phyloP scores from a whole-genome alignment of 2,888 invertebrate species.

The Tenthredo mesomela region DNA sequence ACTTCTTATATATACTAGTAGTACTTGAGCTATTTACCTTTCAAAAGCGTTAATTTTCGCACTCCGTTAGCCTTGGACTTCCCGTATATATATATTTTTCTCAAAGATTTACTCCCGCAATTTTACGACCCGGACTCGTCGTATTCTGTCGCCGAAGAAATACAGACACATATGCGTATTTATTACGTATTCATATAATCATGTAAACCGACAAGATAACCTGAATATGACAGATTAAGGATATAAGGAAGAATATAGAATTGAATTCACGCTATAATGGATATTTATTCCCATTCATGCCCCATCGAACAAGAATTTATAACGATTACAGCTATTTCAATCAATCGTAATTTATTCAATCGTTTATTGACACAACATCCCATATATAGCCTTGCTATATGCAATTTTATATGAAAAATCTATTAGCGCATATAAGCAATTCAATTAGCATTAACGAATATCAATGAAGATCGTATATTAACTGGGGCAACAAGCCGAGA shows the following conservation, averaged over 20 bases:
- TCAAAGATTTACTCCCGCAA: not conserved
- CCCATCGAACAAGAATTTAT: not conserved
- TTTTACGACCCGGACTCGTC: not conserved
- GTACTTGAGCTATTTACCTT: not conserved
- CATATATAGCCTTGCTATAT: not conserved
- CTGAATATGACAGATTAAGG: constrained; percentile 10
- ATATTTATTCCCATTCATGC: not conserved
- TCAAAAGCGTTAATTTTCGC: constrained; percentile 30
- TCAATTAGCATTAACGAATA: constrained; percentile 59
- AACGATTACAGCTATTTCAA: not conserved
- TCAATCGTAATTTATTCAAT: not conserved
- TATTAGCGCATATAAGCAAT: not conserved
- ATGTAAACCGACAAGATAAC: not conserved
- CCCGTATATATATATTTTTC: not conserved
- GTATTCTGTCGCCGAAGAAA: not conserved
- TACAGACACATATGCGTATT: not conserved
- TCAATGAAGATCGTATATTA: constrained; percentile 68
- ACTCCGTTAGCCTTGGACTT: constrained; percentile 1
- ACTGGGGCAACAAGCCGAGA: constrained; percentile 66
- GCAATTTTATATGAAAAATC: not conserved
- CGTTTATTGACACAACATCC: not conserved
- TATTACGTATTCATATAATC: not conserved
- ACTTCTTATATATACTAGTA: not conserved
- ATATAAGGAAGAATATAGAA: not conserved
- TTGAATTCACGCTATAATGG: not conserved